phyloP scores from a whole-genome alignment of 2,113 vertebrate species.

The Pseudorasbora parva region DNA sequence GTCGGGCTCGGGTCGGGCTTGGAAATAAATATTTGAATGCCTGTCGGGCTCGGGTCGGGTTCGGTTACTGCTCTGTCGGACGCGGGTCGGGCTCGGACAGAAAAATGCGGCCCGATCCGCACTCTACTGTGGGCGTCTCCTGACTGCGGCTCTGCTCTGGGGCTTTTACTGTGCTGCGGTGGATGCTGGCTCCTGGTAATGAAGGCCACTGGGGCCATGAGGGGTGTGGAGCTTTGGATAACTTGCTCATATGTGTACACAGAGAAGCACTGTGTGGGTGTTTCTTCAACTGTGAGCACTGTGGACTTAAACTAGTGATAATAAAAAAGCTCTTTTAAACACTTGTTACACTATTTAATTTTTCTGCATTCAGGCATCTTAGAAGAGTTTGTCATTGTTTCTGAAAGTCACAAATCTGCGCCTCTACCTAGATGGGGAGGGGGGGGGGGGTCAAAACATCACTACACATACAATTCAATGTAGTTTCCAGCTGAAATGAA shows the following conservation, averaged over 20 bases:
- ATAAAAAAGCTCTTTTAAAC: not conserved
- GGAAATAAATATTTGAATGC: no score
- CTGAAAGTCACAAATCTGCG: not conserved
- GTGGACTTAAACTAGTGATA: not conserved
- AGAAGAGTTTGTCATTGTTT: not conserved
- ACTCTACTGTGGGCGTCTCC: not conserved
- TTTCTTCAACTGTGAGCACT: conserved; percentile 4
- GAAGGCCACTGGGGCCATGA: conserved; percentile 62
- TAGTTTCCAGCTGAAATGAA: no score
- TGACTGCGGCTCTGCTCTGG: not conserved
- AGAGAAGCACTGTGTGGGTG: conserved; percentile 74
- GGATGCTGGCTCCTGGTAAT: conserved; percentile 78
- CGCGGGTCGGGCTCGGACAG: no score
- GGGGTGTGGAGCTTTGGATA: conserved; percentile 73
- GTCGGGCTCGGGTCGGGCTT: no score
- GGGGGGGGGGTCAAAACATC: no score
- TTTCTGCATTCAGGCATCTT: not conserved
- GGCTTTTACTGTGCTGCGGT: conserved; percentile 75
- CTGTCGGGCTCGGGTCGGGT: no score
- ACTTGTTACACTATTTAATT: not conserved
- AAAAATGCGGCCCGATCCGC: no score
- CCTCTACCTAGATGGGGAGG: no score
- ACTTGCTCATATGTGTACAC: conserved; percentile 89
- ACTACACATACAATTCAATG: no score
- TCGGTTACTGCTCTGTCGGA: no score